phyloP scores from a whole-genome alignment of 1,140 invertebrate species.

The Ylistrum balloti region DNA sequence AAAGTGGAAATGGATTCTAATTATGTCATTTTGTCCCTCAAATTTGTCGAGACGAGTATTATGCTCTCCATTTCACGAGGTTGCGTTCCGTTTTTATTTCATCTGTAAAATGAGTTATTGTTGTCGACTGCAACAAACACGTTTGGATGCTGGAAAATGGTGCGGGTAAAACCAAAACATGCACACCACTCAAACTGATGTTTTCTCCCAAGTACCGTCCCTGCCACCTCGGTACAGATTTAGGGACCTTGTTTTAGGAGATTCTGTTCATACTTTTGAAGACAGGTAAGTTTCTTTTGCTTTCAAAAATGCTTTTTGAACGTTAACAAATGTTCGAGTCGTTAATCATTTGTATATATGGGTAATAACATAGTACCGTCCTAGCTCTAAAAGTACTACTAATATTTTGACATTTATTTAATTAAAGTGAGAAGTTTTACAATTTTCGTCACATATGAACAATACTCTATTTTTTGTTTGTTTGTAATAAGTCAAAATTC shows the following conservation, averaged over 20 bases:
- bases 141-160: not conserved
- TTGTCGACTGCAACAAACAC: conserved; percentile 41
- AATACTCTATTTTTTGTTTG: too few relatives aligned
- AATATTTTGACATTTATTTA: too few relatives aligned
- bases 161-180: not conserved
- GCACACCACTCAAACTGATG: conserved; percentile 42
- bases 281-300: conserved; percentile 86
- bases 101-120: not conserved
- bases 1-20: not conserved
- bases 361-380: too few relatives aligned
- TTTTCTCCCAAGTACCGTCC: conserved; percentile 71
- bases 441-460: too few relatives aligned
- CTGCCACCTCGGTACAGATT: conserved; percentile 88
- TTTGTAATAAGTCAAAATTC: too few relatives aligned
- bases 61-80: not conserved
- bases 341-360: too few relatives aligned
- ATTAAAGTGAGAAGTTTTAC: too few relatives aligned
- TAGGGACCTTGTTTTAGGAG: conserved; percentile 90
- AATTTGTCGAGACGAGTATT: not conserved
- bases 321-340: too few relatives aligned
- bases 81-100: not conserved
- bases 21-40: too few relatives aligned
- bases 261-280: conserved; percentile 90
- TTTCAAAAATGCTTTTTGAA: too few relatives aligned
- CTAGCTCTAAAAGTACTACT: too few relatives aligned